Evolutionary conservation across 1,140 invertebrate species (phyloP), one percentile per base, ranked within the genome.

Genomic region (Coelopa frigida): DNA sequence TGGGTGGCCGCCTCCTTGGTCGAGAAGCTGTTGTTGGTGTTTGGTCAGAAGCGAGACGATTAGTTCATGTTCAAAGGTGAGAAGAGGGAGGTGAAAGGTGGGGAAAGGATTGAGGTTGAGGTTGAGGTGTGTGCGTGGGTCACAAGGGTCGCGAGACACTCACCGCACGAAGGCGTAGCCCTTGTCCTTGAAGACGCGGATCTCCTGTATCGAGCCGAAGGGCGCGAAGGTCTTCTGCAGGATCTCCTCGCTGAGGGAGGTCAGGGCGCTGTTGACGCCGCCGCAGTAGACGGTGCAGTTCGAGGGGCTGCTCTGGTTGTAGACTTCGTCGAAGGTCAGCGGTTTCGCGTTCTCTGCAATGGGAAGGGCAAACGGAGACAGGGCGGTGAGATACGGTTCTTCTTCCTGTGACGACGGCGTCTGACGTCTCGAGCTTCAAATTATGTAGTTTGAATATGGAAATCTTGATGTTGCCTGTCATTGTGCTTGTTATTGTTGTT

Each of bases 271-370:
- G 72, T 95, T 97, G 73, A 82, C 78, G 23, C 94, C 94, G 31
- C 96, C 96, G 73, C 95, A 96, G 76, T 99, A 99, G 18, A 99
- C 96, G 44, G 94, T 98, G 73, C 92, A 97, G 76, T 99, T 99
- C 59, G 94, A 98, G 32, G 91, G 87, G 61, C 93, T 95, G 64
- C 93, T 94, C 74, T 97, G 92, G 72, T 91, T 94, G 78, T 94
- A 98, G n/a, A 98, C 93, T 73, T 99, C 96, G 61, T 98, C 94
- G 75, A 95, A 98, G 24, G 89, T 93, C 59, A 96, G 78, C 37
- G 89, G 89, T 67, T 94, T 94, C 41, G 83, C 75, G 67, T 89
- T 89, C 56, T 84, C 88, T 88, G 77, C 27, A 77, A 75, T 51
- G 52, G 51, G 43, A 40, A 37, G 41, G 40, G 8, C 5, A 26